phyloP scores from a whole-genome alignment of 2,888 invertebrate species.

The Julus scanicus region DNA sequence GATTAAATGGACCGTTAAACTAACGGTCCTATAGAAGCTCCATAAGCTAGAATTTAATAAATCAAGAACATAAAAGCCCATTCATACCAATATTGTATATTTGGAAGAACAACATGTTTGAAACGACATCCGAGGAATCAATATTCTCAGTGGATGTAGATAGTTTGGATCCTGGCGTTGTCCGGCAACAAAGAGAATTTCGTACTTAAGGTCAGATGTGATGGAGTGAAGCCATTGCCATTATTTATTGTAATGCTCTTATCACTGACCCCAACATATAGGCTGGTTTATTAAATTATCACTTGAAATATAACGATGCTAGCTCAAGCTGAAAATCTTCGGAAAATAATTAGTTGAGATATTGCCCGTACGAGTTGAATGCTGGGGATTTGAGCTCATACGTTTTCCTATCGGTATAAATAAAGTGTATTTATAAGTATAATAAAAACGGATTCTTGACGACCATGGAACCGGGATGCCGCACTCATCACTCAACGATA shows the following conservation, averaged over 20 bases:
- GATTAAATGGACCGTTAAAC: too few relatives aligned
- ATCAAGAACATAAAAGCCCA: too few relatives aligned
- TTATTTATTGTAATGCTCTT: conserved; percentile 25
- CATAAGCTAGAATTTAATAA: too few relatives aligned
- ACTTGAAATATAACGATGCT: conserved; percentile 33
- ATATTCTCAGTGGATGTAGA: neutral
- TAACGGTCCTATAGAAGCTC: too few relatives aligned
- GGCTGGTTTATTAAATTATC: conserved; percentile 21
- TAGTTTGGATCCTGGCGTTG: neutral
- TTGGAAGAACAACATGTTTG: neutral
- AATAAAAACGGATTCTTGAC: conserved; percentile 33
- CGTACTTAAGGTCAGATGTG: neutral
- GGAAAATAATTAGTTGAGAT: conserved; percentile 17
- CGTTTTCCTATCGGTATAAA: neutral
- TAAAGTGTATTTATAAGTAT: conserved; percentile 26
- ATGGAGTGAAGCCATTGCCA: neutral
- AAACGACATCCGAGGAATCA: neutral
- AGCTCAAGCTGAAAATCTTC: conserved; percentile 4
- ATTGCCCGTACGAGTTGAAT: neutral
- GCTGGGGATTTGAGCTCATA: neutral
- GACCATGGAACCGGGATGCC: neutral
- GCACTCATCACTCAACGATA: conserved; percentile 28
- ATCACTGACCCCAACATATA: conserved; percentile 10
- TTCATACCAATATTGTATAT: too few relatives aligned
- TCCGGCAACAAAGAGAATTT: neutral